A percentile compares a stretch with the other conserved stretches of the same genome.
Conservation (phyloP, 2,113 vertebrate species). For the Scolopax mira region DNA sequence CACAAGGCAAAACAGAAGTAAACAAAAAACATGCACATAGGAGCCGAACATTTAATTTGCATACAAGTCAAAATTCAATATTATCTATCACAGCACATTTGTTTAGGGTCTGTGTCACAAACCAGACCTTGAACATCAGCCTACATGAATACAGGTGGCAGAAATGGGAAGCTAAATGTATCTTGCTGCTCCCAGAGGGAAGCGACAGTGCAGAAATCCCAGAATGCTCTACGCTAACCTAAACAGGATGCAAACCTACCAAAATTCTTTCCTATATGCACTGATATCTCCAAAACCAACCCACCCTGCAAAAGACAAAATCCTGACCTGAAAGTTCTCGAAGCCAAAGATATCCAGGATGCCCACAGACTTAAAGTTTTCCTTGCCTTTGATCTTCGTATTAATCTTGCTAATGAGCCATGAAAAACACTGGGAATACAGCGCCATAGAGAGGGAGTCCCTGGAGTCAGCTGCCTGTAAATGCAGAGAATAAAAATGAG, state of each 20-base stretch:
- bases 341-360: constrained; percentile 95
- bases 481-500: neutral
- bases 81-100: neutral
- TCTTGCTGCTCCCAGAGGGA: neutral
- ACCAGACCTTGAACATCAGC: neutral
- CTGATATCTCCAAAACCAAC: neutral
- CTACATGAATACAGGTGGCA: neutral
- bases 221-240: neutral
- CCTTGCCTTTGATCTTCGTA: constrained; percentile 87
- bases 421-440: constrained; percentile 92
- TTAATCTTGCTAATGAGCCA: constrained; percentile 93
- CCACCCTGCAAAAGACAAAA: neutral
- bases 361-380: constrained; percentile 94
- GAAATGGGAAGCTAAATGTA: neutral
- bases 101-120: neutral
- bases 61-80: neutral
- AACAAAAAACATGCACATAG: neutral
- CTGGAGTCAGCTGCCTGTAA: constrained; percentile 88
- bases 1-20: neutral
- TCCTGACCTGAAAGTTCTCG: constrained; percentile 89
- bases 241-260: neutral
- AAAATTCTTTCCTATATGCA: neutral
- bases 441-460: constrained; percentile 90
- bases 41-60: neutral
- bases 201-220: neutral